These are phyloP conservation scores for Chromis chromis DNA, from an alignment of 2,797 vertebrate genomes.

Conservation along the genomic window DNA sequence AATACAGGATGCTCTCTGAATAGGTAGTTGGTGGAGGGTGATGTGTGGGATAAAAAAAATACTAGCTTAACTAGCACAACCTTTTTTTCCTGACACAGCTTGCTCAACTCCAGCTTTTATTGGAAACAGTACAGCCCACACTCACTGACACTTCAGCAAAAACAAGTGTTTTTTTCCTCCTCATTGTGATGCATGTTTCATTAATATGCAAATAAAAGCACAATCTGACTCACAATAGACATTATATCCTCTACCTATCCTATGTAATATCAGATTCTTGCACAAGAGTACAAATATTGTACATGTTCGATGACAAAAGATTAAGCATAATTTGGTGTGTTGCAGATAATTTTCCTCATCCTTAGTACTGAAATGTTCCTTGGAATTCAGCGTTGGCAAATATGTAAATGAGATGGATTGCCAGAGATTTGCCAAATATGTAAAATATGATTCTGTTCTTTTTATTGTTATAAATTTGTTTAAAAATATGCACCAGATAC, in stretches of 20 bases:
- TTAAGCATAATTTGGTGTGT: too few species aligned
- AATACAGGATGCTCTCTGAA: neutral
- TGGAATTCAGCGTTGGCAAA: too few species aligned
- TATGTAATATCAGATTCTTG: neutral
- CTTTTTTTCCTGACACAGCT: neutral
- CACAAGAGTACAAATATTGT: too few species aligned
- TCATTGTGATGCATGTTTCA: neutral
- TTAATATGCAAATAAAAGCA: neutral
- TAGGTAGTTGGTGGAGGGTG: neutral
- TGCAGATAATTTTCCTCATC: too few species aligned
- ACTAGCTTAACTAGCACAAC: neutral
- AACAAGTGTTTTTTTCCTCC: too few species aligned
- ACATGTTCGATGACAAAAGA: too few species aligned
- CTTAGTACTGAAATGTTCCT: too few species aligned
- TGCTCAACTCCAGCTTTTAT: neutral
- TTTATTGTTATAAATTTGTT: too few species aligned
- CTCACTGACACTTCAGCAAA: neutral
- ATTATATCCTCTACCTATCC: neutral
- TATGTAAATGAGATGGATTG: too few species aligned
- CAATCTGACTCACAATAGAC: neutral
- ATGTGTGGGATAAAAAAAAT: neutral
- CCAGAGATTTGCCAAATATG: too few species aligned
- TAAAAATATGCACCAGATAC: too few species aligned
- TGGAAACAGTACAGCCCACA: conserved; percentile 1
- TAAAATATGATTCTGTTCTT: too few species aligned